Percentiles rank a stretch among this genome's conserved stretches.
Evolutionary conservation across 1,140 invertebrate genomes (phyloP).

Genomic region (Thrips palmi): DNA sequence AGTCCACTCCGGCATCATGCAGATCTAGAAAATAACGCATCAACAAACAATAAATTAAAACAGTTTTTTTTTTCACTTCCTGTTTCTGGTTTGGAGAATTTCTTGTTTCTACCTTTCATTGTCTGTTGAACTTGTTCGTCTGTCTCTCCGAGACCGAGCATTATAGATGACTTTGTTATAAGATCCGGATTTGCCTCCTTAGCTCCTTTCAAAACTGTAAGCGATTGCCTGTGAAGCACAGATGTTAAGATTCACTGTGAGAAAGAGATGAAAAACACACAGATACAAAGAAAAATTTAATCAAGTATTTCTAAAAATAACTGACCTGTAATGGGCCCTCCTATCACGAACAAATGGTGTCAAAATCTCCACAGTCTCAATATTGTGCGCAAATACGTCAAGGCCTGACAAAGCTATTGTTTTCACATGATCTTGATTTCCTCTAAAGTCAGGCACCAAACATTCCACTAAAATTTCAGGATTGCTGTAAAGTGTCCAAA

Average conservation of each 20-base stretch:
- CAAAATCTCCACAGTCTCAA: constrained; percentile 83
- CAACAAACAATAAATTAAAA: not conserved
- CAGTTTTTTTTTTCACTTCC: not conserved
- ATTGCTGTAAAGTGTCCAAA: constrained; percentile 36
- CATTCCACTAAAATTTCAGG: constrained; percentile 86
- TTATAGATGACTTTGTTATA: constrained; percentile 95
- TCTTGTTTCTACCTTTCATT: constrained; percentile 37
- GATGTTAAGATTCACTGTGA: constrained; percentile 6
- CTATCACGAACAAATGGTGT: constrained; percentile 84
- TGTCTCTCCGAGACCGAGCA: constrained; percentile 93
- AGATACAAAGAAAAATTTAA: not conserved
- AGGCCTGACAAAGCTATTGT: constrained; percentile 64
- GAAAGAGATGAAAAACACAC: not conserved
- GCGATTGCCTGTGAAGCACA: constrained; percentile 47
- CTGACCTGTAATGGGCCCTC: constrained; percentile 49
- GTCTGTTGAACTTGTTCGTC: constrained; percentile 79
- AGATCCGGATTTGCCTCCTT: constrained; percentile 62
- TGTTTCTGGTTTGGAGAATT: not conserved
- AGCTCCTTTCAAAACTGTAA: constrained; percentile 62
- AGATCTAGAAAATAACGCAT: constrained; percentile 38
- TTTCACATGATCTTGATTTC: constrained; percentile 54
- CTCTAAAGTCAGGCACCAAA: constrained; percentile 89
- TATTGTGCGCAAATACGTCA: constrained; percentile 93
- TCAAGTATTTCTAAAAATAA: not conserved
- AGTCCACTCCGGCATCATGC: constrained; percentile 65